A percentile compares a stretch with the other conserved stretches of the same genome.
These are phyloP conservation scores for Drosophila ercepeae DNA, from an alignment of 1,140 invertebrate genomes.

Conservation along the genomic window DNA sequence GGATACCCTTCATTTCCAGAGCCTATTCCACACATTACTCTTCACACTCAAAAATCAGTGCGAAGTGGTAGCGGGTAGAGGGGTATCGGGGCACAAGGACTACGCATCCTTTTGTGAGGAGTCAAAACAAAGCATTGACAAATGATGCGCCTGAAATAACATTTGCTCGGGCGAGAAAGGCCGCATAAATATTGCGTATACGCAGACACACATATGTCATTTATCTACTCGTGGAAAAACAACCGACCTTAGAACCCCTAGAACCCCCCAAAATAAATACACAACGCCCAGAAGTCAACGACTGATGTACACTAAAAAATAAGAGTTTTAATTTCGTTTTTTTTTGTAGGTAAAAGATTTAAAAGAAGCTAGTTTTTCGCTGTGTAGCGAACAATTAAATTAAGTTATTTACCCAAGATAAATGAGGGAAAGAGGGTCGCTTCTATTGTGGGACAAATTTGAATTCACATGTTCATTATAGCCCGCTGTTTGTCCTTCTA, in stretches of 20 bases:
- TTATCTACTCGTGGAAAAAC: conserved; percentile 50
- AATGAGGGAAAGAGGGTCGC: conserved; percentile 18
- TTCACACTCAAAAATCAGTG: conserved; percentile 46
- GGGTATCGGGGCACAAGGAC: not conserved
- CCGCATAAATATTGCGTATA: conserved; percentile 55
- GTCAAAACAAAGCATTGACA: conserved; percentile 65
- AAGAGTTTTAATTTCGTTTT: not conserved
- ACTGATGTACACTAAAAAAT: not conserved
- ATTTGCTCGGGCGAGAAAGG: conserved; percentile 34
- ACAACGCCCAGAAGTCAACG: not conserved
- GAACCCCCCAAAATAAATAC: conserved; percentile 2
- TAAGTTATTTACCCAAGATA: conserved; percentile 49
- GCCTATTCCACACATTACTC: conserved; percentile 31
- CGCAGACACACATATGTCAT: conserved; percentile 61
- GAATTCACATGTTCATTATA: conserved; percentile 52
- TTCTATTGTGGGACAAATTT: conserved; percentile 46
- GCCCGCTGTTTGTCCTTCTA: conserved; percentile 35
- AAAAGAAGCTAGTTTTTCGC: not conserved
- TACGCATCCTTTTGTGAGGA: conserved; percentile 27
- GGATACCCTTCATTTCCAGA: conserved; percentile 11
- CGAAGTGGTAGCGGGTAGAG: too few relatives aligned
- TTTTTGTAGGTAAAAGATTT: too few relatives aligned
- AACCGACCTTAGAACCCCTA: not conserved
- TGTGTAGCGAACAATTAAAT: conserved; percentile 60
- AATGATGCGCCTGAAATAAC: conserved; percentile 61